Evolutionary conservation across 2,888 invertebrate species (phyloP), one percentile per base, ranked within the genome.

Genomic region (Tipula unca): DNA sequence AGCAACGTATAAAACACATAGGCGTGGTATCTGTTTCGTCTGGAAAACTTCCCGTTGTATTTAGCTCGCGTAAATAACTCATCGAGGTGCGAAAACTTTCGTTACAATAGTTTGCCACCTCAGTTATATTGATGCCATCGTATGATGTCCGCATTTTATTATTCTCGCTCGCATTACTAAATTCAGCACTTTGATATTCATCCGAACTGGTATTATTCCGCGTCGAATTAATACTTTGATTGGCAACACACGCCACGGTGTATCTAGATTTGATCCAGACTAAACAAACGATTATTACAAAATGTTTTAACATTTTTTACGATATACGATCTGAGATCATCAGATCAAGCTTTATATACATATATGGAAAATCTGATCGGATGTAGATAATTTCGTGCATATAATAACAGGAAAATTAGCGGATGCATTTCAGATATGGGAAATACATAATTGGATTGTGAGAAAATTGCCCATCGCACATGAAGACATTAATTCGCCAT

Each of bases 1-100:
- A 90, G 86, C 94, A 94, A 2, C 92, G 91, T 6, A 93, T 88
- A 87, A 90, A 93, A 87, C 94, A 94, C 92, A 93, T 93, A 8
- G 93, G 92, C 0, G 92, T 93, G 88, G 89, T 91, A 85, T 93
- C 93, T 3, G 90, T 91, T 88, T 93, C 92, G 87, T 93, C 93
- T 0, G 92, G 91, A 86, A 93, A 92, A 85, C 91, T 92, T 14
- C 93, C 93, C 25, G 91, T 93, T 13, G 89, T 89, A 87, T 93
- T 92, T 1, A 93, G 90, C 8, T 91, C 88, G 39, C 90, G 89
- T 29, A 93, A 87, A 88, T 91, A 92, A 2, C 91, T 93, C 36
- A 84, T 36, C 20, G 35, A 36, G 86, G 92, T 92, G 8, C 91
- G 90, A 87, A 92, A 93, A 29, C 92, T 92, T 0, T 92, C 90